Evolutionary conservation across 2,888 invertebrate species (phyloP).

Genomic region (Acheta domesticus): DNA sequence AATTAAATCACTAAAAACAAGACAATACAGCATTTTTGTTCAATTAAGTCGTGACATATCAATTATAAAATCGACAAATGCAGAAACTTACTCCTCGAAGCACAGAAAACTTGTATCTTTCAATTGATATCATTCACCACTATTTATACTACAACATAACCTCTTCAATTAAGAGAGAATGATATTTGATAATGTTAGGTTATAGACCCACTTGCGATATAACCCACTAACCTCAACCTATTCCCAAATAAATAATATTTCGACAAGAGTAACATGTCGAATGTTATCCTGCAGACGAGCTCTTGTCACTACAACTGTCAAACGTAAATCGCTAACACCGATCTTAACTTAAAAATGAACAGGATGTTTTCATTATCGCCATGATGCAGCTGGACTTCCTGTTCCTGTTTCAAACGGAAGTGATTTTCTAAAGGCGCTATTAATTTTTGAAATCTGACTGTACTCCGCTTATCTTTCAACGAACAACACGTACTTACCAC

Average conservation of each 20-base stretch:
- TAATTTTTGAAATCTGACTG: constrained; percentile 28
- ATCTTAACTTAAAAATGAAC: constrained; percentile 30
- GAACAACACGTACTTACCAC: constrained; percentile 19
- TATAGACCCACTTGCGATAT: neutral
- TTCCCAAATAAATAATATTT: constrained; percentile 24
- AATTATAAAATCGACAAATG: neutral
- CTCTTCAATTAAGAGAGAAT: neutral
- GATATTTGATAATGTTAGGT: neutral
- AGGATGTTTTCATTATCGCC: constrained; percentile 53
- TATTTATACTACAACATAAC: neutral
- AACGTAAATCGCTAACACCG: too few species aligned
- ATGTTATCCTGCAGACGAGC: too few species aligned
- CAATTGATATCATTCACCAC: constrained; percentile 18
- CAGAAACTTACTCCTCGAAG: neutral
- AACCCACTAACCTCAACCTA: constrained; percentile 26
- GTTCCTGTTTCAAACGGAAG: constrained; percentile 58
- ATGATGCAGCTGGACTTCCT: constrained; percentile 56
- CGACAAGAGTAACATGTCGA: constrained; percentile 27
- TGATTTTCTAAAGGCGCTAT: constrained; percentile 37
- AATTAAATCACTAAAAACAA: constrained; percentile 22
- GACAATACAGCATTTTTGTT: neutral
- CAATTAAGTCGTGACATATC: neutral
- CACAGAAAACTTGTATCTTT: neutral
- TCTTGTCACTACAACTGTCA: too few species aligned
- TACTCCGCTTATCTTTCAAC: neutral